Evolutionary conservation across 2,113 vertebrate species (phyloP).

Genomic region (Ameiurus melas): DNA sequence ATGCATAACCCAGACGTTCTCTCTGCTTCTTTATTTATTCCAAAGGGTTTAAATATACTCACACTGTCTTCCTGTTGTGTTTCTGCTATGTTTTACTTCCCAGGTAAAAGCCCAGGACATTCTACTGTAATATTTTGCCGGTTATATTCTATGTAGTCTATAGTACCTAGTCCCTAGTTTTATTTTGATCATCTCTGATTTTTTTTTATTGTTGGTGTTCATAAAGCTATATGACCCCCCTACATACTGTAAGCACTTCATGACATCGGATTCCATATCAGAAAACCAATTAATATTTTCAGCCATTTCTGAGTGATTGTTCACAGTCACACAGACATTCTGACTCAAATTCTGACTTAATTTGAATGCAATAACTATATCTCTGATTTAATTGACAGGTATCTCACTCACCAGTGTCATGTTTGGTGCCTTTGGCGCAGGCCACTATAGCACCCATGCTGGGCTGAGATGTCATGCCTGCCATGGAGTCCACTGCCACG

Average conservation of each 20-base stretch:
- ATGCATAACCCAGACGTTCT: not conserved
- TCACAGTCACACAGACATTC: not conserved
- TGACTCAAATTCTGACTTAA: not conserved
- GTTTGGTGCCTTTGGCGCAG: slow-evolving; percentile 81
- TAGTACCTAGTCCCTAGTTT: not conserved
- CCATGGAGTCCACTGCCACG: slow-evolving; percentile 91
- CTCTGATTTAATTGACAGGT: not conserved
- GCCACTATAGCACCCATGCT: slow-evolving; percentile 96
- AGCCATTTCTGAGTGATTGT: not conserved
- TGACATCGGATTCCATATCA: not conserved
- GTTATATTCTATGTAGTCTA: not conserved
- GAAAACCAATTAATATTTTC: not conserved
- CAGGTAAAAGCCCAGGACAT: no score
- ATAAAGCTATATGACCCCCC: not conserved
- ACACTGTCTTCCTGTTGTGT: slow-evolving; percentile 23
- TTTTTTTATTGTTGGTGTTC: not conserved
- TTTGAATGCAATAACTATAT: not conserved
- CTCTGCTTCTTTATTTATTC: slow-evolving; percentile 12
- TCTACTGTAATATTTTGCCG: not conserved
- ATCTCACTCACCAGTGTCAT: slow-evolving; percentile 81
- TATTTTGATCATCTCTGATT: not conserved
- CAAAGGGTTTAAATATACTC: not conserved
- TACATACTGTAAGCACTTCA: no score
- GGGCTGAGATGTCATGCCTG: slow-evolving; percentile 94
- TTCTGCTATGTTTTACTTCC: not conserved